Base-by-base conservation (phyloP, 2,797 vertebrate genomes). In the Sebastes melanostomus region DNA sequence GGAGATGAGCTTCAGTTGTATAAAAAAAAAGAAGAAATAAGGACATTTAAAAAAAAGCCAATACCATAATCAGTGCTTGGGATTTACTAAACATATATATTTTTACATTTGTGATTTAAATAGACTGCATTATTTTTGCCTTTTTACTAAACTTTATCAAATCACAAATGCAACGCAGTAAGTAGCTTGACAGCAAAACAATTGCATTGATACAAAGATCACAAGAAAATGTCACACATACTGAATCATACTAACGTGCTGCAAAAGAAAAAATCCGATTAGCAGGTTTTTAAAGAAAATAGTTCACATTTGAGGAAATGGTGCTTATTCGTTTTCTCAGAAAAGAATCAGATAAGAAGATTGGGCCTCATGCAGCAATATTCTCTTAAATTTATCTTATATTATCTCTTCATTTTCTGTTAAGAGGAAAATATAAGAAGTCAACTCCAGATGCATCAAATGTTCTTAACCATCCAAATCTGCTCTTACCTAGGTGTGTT, bases 1-100 rank as follows among this genome's bases (percentile, higher is more conserved):
- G 75, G 67, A 88, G 34, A 91, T 85, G 78, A 87, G 84, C 75
- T 89, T 92, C 86, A 81, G 78, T 82, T 81, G 78, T 86, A 78
- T 80, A 16, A 58, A 80, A 56, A 76, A 78, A 42, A 72, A 58
- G 8, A 87, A 66, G 27, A 86, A 78, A 65, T 62, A 25, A 60
- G 27, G 46, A 85, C 65, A 76, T 83, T 87, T 65, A 56, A 25
- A 65, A 72, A 77, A 55, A 82, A 85, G n/a, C 70, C 8, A 30
- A 62, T 69, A 87, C 27, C 18, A 81, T 75, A 73, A 71, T 78
- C 12, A 22, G 12, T 87, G 75, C 59, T 78, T 86, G 60, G 77
- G 68, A 76, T 72, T 84, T 65, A 66, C 77, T 75, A 76, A 81
- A 85, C 86, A 86, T 80, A 77, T 46, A 70, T 42, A 1, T 66